Evolutionary conservation across 2,888 invertebrate species (phyloP).

Genomic region (Agrotis segetum): DNA sequence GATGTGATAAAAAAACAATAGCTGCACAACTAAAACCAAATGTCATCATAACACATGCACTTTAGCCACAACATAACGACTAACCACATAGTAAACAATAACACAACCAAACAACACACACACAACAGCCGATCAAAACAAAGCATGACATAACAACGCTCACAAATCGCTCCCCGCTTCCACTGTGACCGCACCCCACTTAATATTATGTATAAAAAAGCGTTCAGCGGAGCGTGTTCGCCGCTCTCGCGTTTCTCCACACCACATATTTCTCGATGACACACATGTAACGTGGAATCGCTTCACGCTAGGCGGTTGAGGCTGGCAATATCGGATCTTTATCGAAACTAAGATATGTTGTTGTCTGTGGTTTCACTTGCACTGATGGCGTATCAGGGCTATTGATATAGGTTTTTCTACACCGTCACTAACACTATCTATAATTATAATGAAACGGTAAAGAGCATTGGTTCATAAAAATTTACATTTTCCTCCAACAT

Average conservation of each 20-base stretch:
- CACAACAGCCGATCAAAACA: slow-evolving; percentile 4
- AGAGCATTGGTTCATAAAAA: background rate
- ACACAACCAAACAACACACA: slow-evolving; percentile 1
- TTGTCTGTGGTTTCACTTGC: slow-evolving; percentile 60
- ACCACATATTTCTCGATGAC: slow-evolving; percentile 86
- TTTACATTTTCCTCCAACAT: background rate
- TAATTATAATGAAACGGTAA: no score
- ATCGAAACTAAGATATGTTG: slow-evolving; percentile 52
- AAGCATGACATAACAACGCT: slow-evolving; percentile 14
- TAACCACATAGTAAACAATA: background rate
- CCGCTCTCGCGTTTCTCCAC: slow-evolving; percentile 88
- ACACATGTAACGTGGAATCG: slow-evolving; percentile 82
- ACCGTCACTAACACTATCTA: no score
- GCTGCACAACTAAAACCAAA: no score
- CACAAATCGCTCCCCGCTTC: slow-evolving; percentile 50
- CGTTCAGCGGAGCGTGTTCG: slow-evolving; percentile 80
- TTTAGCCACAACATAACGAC: background rate
- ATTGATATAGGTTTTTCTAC: no score
- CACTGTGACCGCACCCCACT: slow-evolving; percentile 57
- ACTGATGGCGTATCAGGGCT: slow-evolving; percentile 25
- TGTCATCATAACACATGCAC: background rate
- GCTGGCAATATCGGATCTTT: slow-evolving; percentile 63
- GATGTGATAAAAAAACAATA: no score
- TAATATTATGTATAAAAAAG: slow-evolving; percentile 77
- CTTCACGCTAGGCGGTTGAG: slow-evolving; percentile 80